Percentiles rank a stretch among this genome's conserved stretches.
Conservation (phyloP, 2,888 invertebrate species). For the Drosophila birchii region DNA sequence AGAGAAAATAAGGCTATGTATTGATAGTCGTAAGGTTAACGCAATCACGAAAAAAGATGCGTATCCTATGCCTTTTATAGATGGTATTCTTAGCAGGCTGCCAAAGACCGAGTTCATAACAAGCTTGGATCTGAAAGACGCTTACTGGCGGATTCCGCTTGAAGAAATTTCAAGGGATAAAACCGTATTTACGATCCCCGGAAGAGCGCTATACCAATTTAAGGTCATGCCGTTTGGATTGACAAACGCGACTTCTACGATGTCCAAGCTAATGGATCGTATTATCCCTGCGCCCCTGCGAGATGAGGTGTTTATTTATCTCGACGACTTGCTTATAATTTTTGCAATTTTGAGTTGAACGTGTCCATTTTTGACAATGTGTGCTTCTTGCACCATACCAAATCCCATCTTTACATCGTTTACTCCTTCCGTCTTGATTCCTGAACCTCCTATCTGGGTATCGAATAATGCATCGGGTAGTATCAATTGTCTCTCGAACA, state of each 20-base stretch:
- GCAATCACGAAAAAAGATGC: slow-evolving; percentile 1
- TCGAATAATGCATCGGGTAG: too few relatives aligned
- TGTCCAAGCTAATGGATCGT: not conserved
- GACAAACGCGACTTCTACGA: not conserved
- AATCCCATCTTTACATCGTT: too few relatives aligned
- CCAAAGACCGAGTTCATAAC: not conserved
- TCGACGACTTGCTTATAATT: not conserved
- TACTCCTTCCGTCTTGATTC: too few relatives aligned
- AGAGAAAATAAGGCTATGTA: not conserved
- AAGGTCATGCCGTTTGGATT: not conserved
- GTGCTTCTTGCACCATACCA: too few relatives aligned
- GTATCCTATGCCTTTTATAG: too few relatives aligned
- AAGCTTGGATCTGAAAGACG: not conserved
- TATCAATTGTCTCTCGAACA: too few relatives aligned
- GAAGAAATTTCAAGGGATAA: not conserved
- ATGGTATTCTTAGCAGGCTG: not conserved
- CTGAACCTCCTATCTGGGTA: too few relatives aligned
- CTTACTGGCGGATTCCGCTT: not conserved
- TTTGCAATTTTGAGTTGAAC: too few relatives aligned
- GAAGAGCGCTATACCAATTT: not conserved
- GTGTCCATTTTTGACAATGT: too few relatives aligned
- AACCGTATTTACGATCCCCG: not conserved
- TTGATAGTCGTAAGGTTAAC: not conserved
- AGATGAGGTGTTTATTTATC: not conserved
- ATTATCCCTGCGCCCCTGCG: not conserved